Evolutionary conservation across 2,113 vertebrate genomes (phyloP), one percentile per base, ranked within the genome.

Genomic region (Pontoporia blainvillei): DNA sequence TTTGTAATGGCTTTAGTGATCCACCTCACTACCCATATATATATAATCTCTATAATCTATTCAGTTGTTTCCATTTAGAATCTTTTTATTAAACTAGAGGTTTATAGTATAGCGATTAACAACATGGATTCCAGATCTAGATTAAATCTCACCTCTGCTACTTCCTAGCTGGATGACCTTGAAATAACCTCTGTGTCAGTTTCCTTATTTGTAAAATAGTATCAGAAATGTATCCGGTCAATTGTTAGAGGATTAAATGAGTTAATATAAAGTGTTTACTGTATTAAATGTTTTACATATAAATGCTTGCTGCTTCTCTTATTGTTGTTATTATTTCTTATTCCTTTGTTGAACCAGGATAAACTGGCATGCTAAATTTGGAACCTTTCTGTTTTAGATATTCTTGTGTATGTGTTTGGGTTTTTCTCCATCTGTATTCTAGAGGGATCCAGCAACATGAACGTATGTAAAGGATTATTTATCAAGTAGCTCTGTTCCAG

Each of bases 151-250:
- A 87, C 57, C 27, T 90, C 31, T 90, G 46, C 62, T 97, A 52
- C 86, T 84, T 92, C 36, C 57, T 64, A 52, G 31, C 25, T 79
- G 5, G 69, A 17, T 91, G 44, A 67, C 62, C 57, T 95, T 86
- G 71, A 81, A 39, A 27, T 91, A 69, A 87, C 1, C 57, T 90
- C 52, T 76, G 34, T 71, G 46, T 93, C 25, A 67, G 20, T 75
- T 92, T 92, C 36, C 15, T 41, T 84, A 62, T 61, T 92, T 96
- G 44, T 94, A 76, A 69, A 96, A 39, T 49, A 62, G 57, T 93
- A n/a, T 52, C 39, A 61, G 69, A 69, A 61, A 82, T 67, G 46
- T 72, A 41, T 44, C 59, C 83, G 29, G 3, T 86, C 86, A 15
- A 71, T 95, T 88, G 21, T 91, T 86, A 73, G 86, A 81, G 18